Base-by-base conservation (phyloP, 2,888 invertebrate species). In the Malthinus flaveolus region DNA sequence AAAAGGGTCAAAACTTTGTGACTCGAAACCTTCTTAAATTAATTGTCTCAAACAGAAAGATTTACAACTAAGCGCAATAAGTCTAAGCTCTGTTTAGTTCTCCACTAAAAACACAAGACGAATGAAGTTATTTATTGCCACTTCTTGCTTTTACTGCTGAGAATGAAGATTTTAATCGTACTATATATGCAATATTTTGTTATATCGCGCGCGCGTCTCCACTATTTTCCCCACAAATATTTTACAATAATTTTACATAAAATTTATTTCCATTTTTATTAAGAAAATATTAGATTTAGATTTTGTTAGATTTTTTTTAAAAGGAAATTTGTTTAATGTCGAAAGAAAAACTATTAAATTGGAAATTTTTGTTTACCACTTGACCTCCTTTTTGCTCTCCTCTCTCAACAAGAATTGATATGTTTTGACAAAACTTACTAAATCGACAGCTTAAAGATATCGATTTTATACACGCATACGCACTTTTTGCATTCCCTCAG, bases 101-200 rank as follows among this genome's bases (percentile, higher is more conserved):
- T 39, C 32, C 45, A 44, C 54, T 51, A 57, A 57, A 60, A 63
- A 60, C 62, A 49, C 37, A 48, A 56, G 57, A 57, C 50, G 56
- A 49, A 53, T 56, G 42, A 32, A 45, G 49, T 61, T 54, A 61
- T 62, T 62, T 58, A 58, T 53, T 37, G 49, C 15, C 35, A 35
- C 48, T 42, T 58, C 51, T 56, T 56, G 48, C 59, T 60, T 59
- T 64, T 57, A 50, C 49, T 55, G 55, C 62, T 56, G 51, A 57
- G 53, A 59, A 49, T 56, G 59, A 53, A 63, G 63, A 63, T 63
- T 63, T 63, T 63, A 63, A 63, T 63, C 63, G 63, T 55, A 55
- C 52, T 56, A 56, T 61, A 46, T 60, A 57, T 37, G 31, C 35
- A 42, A 42, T 42, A 42, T 12, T 42, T 42, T 42, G 39, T 12